Percentiles rank a stretch among this genome's conserved stretches.
Evolutionary conservation across 2,113 vertebrate genomes (phyloP).

Genomic region (Bufo bufo): DNA sequence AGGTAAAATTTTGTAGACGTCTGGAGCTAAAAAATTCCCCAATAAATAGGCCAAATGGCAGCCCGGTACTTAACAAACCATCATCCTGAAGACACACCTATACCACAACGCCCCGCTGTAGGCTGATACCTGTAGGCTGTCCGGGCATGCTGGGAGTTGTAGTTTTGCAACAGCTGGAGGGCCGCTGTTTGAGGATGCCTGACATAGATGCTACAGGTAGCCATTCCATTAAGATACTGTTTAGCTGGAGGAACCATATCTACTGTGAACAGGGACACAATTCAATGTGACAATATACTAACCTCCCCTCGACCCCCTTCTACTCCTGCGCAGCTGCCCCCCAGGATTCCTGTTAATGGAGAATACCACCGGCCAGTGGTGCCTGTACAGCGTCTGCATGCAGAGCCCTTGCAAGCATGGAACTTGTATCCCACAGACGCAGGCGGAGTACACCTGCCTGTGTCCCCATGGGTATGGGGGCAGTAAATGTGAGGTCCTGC

Average conservation of each 20-base stretch:
- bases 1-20: conserved; percentile 69
- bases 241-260: no score
- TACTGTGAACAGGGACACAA: no score
- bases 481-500: conserved; percentile 77
- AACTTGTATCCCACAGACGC: conserved; percentile 80
- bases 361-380: conserved; percentile 78
- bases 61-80: no score
- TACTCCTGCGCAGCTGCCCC: conserved; percentile 75
- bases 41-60: no score
- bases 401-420: conserved; percentile 80
- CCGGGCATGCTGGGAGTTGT: no score
- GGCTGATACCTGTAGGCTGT: no score
- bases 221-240: no score
- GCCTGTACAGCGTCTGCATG: conserved; percentile 80
- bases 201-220: no score
- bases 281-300: background rate
- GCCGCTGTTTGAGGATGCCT: no score
- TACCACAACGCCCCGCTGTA: no score
- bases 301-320: background rate
- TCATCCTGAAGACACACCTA: no score
- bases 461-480: conserved; percentile 81
- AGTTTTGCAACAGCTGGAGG: no score
- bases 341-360: conserved; percentile 79
- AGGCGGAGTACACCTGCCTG: conserved; percentile 78
- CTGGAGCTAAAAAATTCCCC: background rate